A percentile compares a stretch with the other conserved stretches of the same genome.
phyloP scores from a whole-genome alignment of 2,797 vertebrate species.

The Fratercula arctica region DNA sequence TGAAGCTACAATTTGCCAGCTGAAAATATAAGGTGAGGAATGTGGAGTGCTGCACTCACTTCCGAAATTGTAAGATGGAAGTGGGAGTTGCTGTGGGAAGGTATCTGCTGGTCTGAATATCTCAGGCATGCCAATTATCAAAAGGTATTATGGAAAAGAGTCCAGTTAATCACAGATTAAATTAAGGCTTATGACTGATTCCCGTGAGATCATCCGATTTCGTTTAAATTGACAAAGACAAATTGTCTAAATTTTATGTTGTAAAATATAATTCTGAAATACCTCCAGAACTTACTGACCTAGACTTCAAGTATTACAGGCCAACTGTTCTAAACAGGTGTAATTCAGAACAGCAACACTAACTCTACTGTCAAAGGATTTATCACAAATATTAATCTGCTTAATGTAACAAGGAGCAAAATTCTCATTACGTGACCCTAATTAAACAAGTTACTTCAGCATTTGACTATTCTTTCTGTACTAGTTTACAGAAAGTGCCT shows the following conservation, averaged over 20 bases:
- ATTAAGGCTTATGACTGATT: neutral
- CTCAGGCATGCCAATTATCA: constrained; percentile 5
- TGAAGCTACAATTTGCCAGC: neutral
- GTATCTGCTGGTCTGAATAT: neutral
- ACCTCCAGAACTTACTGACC: neutral
- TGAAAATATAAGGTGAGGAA: neutral
- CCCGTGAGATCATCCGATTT: neutral
- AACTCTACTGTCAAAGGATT: neutral
- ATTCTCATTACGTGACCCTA: neutral
- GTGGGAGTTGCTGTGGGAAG: neutral
- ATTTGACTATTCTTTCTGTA: neutral
- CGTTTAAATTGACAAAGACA: neutral
- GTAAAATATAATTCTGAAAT: neutral
- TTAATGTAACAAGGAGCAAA: neutral
- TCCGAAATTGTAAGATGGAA: neutral
- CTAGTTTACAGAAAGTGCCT: neutral
- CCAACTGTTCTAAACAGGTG: neutral
- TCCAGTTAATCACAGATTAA: constrained; percentile 11
- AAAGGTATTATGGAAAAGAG: neutral
- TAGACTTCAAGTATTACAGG: neutral
- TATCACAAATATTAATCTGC: neutral
- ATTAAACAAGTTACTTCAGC: neutral
- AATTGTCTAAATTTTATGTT: neutral
- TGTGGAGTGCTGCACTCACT: neutral
- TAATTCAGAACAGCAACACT: neutral